Conservation (phyloP, 2,888 invertebrate genomes). For the Tetragonisca angustula region DNA sequence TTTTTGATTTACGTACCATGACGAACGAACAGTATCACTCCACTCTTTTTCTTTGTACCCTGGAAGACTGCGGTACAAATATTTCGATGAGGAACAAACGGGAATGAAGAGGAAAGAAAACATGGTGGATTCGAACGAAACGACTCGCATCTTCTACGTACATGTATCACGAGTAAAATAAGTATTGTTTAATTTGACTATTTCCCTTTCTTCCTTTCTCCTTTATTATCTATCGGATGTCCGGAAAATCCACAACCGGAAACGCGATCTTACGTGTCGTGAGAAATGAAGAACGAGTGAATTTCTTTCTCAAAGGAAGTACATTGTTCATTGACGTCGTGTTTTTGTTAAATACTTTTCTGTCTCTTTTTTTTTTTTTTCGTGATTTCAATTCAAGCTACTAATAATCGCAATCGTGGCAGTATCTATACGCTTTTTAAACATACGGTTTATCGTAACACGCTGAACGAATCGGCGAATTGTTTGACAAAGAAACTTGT, state of each 20-base stretch:
- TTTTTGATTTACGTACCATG: constrained; percentile 73
- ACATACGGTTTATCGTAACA: not conserved
- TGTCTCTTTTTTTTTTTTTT: not conserved
- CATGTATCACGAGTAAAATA: constrained; percentile 16
- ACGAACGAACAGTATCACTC: constrained; percentile 66
- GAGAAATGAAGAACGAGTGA: not conserved
- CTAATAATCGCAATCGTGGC: constrained; percentile 16
- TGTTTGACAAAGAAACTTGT: not conserved
- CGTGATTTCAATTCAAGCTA: not conserved
- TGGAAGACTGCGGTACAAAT: constrained; percentile 78
- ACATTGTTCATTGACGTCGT: not conserved
- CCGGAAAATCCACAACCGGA: constrained; percentile 53
- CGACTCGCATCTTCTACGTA: constrained; percentile 15
- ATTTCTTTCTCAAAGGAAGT: not conserved
- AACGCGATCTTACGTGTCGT: constrained; percentile 12
- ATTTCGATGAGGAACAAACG: constrained; percentile 33
- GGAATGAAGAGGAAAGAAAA: constrained; percentile 21
- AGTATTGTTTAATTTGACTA: constrained; percentile 35
- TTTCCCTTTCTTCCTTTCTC: constrained; percentile 27
- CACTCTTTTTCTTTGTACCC: constrained; percentile 71
- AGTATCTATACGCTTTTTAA: constrained; percentile 18
- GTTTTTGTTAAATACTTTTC: not conserved
- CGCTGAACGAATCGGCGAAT: not conserved
- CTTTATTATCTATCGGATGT: constrained; percentile 51
- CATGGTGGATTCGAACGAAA: constrained; percentile 44